Base-by-base conservation (phyloP, 2,888 invertebrate genomes). In the Steromphala cineraria region DNA sequence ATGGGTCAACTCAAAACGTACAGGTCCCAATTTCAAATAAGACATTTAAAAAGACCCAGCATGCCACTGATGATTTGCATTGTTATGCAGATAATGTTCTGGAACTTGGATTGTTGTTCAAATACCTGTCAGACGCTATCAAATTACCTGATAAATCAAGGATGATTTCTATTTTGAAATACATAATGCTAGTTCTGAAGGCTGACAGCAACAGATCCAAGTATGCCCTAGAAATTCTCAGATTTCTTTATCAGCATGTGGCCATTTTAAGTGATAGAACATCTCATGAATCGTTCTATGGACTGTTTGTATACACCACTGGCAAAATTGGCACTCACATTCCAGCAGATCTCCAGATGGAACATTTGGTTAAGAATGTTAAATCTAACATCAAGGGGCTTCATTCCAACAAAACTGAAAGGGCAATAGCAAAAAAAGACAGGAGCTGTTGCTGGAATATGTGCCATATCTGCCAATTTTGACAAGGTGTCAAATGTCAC, bases 361-460 rank as follows among this genome's bases (percentile, higher is more conserved):
- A n/a, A n/a, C 67, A 67, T 24, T 15, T 67, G 19, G 67, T 67
- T 5, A 19, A 24, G 19, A 19, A 4, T 24, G 28, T 24, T 15
- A 67, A 67, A 24, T 21, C 3, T 13, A 13, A 67, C 21, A 67
- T 67, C 21, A n/a, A 24, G 21, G 19, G 19, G 13, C 67, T 67
- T n/a, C 67, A 67, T 24, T 67, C 67, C 67, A 67, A 67, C 67
- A 67, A 67, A 24, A 21, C 21, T 67, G 67, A 67, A 67, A 67
- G 21, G 67, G 21, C 19, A 24, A 24, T 67, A 2, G 13, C 13
- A n/a, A 19, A 8, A 67, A 13, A 67, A 24, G 21, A 67, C 67
- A 5, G 67, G 67, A 21, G 67, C 19, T n/a, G n/a, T n/a, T n/a
- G n/a, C n/a, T n/a, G n/a, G n/a, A n/a, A 13, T 67, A 3, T 67